Conservation (phyloP, 35 echinoderm and acorn worm species). For the Diadema setosum region DNA sequence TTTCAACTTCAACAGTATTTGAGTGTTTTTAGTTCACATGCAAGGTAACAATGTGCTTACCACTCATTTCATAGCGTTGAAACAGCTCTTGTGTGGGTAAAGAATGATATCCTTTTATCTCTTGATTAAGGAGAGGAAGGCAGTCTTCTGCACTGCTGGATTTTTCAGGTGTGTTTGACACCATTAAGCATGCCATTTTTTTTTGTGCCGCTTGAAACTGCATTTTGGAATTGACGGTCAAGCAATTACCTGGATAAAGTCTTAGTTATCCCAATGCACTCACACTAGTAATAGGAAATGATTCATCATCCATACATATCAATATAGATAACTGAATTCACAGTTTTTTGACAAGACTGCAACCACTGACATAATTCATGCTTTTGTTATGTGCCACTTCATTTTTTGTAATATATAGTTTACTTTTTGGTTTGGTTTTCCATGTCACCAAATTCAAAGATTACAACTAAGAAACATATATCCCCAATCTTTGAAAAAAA, state of each 20-base stretch:
- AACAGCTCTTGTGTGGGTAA: slow-evolving; percentile 25
- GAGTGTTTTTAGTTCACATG: background rate
- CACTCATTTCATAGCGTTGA: background rate
- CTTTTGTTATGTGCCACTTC: background rate
- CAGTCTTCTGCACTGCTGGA: slow-evolving; percentile 14
- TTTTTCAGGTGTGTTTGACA: slow-evolving; percentile 22
- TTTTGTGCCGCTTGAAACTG: background rate
- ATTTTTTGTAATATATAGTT: too few relatives aligned
- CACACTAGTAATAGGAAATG: background rate
- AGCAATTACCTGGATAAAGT: slow-evolving; percentile 10
- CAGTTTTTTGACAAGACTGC: background rate
- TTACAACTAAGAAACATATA: too few relatives aligned
- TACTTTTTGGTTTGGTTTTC: too few relatives aligned
- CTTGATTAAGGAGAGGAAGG: slow-evolving; percentile 14
- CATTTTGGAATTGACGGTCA: background rate
- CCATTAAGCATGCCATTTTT: slow-evolving; percentile 5
- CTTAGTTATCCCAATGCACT: background rate
- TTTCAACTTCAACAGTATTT: background rate
- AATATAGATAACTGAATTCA: background rate
- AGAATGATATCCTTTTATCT: background rate
- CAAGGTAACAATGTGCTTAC: background rate
- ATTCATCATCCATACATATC: background rate
- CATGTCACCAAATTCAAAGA: too few relatives aligned
- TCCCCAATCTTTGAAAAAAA: too few relatives aligned
- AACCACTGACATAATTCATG: background rate